Percentiles rank a stretch among this genome's conserved stretches.
Evolutionary conservation across 2,113 vertebrate genomes (phyloP).

Genomic region (Diadophis punctatus): DNA sequence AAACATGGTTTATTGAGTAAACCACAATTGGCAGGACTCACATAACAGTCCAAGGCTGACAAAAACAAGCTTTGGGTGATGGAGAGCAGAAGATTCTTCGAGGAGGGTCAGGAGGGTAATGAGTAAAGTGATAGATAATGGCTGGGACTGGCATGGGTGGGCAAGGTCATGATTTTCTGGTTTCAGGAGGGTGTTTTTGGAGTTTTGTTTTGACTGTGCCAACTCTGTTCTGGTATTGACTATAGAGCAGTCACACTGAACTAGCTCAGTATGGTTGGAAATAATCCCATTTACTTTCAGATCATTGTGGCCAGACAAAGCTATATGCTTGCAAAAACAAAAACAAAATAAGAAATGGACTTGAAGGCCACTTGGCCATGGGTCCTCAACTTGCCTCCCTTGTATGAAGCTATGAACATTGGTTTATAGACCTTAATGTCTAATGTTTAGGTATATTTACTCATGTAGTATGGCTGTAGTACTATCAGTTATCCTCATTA

Average conservation of each 20-base stretch:
- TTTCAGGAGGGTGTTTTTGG: background rate
- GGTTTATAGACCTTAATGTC: background rate
- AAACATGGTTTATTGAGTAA: background rate
- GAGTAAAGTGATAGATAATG: background rate
- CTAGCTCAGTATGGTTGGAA: background rate
- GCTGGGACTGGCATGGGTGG: background rate
- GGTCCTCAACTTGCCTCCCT: background rate
- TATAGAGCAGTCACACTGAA: background rate
- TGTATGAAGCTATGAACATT: background rate
- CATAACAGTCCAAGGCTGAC: background rate
- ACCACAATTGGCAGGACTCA: background rate
- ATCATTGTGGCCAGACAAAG: background rate
- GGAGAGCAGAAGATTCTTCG: background rate
- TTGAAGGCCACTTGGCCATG: background rate
- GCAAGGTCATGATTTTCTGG: background rate
- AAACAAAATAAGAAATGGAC: background rate
- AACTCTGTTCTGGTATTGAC: background rate
- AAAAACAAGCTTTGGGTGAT: background rate
- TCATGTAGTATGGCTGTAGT: background rate
- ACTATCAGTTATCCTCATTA: background rate
- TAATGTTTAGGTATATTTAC: background rate
- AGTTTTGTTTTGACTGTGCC: background rate
- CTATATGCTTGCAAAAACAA: background rate
- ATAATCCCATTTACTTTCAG: background rate
- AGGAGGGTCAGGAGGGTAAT: background rate